phyloP scores from a whole-genome alignment of 2,888 invertebrate genomes.

The Stenoptilia bipunctidactyla region DNA sequence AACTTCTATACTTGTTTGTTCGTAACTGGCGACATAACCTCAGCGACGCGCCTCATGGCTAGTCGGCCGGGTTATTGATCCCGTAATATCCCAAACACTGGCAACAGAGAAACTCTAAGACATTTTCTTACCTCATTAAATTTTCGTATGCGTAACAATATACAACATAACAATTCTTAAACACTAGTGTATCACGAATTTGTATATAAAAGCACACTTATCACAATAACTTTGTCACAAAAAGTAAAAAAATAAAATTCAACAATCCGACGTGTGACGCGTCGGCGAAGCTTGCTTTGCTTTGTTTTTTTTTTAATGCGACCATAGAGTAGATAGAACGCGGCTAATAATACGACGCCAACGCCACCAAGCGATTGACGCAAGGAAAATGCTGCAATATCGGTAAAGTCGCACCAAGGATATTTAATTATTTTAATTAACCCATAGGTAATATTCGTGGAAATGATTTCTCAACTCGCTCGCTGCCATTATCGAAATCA shows the following conservation, averaged over 20 bases:
- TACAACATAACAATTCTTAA: constrained; percentile 61
- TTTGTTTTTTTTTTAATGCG: constrained; percentile 1
- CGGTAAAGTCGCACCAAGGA: too few relatives aligned
- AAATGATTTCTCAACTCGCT: too few relatives aligned
- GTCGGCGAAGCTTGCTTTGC: constrained; percentile 48
- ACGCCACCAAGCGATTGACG: too few relatives aligned
- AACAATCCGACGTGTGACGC: constrained; percentile 62
- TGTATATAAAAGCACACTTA: constrained; percentile 68
- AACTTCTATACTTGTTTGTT: constrained; percentile 62
- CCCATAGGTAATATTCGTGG: too few relatives aligned
- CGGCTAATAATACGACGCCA: constrained; percentile 15
- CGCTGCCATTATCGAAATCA: too few relatives aligned
- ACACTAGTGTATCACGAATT: constrained; percentile 63
- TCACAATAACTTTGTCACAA: constrained; percentile 67
- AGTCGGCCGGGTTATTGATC: constrained; percentile 69
- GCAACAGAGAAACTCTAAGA: constrained; percentile 30
- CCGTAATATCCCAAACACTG: constrained; percentile 63
- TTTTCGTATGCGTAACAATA: constrained; percentile 53
- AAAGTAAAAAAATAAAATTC: constrained; percentile 60
- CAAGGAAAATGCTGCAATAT: too few relatives aligned
- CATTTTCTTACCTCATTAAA: constrained; percentile 56
- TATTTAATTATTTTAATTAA: too few relatives aligned
- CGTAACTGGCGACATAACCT: constrained; percentile 65
- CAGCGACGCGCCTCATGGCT: constrained; percentile 67
- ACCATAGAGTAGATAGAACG: constrained; percentile 21